These are phyloP conservation scores for Hoplostethus mediterraneus DNA, from an alignment of 2,797 vertebrate species.

Conservation along the genomic window DNA sequence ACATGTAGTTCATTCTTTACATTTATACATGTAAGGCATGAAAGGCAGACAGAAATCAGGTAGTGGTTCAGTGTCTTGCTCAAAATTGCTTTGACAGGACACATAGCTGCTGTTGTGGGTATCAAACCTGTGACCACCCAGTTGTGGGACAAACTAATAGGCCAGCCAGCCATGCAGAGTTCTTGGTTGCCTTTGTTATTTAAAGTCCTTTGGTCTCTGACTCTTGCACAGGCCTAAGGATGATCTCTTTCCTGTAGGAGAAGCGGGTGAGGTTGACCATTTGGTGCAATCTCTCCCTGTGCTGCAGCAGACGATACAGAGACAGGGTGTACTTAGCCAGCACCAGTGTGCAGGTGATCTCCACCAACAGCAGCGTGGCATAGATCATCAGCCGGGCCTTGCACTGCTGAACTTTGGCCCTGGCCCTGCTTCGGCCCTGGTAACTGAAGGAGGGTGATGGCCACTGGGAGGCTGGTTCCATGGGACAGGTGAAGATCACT, in stretches of 20 bases:
- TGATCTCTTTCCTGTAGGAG: conserved; percentile 78
- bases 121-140: no score
- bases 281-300: conserved; percentile 50
- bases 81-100: no score
- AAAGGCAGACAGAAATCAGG: no score
- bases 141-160: no score
- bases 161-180: no score
- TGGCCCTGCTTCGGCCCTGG: conserved; percentile 1
- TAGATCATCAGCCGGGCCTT: conserved; percentile 70
- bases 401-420: conserved; percentile 56
- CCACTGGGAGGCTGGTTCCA: conserved; percentile 1
- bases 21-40: no score
- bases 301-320: conserved; percentile 72
- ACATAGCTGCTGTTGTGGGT: no score
- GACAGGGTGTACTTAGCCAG: conserved; percentile 72
- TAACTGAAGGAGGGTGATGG: background rate
- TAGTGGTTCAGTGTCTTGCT: no score
- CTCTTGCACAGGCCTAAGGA: conserved; percentile 68
- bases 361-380: conserved; percentile 66
- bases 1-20: no score
- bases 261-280: conserved; percentile 78
- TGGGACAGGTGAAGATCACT: conserved; percentile 48
- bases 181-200: background rate
- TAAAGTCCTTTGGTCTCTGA: conserved; percentile 59
- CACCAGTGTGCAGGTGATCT: conserved; percentile 71